A percentile compares a stretch with the other conserved stretches of the same genome.
Evolutionary conservation across 2,113 vertebrate species (phyloP).

Genomic region (Myotis yumanensis): DNA sequence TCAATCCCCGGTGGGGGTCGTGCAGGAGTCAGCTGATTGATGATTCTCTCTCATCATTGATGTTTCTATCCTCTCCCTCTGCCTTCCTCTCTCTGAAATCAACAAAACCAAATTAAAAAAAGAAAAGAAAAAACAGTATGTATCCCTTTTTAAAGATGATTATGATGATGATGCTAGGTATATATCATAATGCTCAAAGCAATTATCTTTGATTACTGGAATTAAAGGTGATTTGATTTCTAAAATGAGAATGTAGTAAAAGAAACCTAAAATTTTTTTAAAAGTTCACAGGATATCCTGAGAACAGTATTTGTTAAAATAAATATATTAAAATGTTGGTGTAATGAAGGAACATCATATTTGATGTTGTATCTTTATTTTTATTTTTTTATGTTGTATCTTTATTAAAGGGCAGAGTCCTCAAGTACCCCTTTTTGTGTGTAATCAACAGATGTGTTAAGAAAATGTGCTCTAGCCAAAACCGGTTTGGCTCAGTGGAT

Average conservation of each 20-base stretch:
- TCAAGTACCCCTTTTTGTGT: neutral
- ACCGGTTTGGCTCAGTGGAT: no score
- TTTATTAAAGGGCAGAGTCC: neutral
- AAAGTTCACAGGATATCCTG: neutral
- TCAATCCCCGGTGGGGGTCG: no score
- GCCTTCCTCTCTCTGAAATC: no score
- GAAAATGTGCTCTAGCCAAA: neutral
- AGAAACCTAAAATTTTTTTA: neutral
- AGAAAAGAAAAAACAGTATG: neutral
- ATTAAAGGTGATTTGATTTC: slow-evolving; percentile 1
- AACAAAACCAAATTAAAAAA: neutral
- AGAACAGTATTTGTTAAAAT: neutral
- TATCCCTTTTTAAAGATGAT: neutral
- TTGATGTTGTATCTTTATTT: neutral
- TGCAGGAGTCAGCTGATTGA: no score
- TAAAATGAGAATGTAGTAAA: slow-evolving; percentile 3
- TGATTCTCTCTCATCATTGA: no score
- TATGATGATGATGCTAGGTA: neutral
- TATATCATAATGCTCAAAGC: neutral
- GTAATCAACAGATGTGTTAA: neutral
- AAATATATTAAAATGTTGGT: neutral
- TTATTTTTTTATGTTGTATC: neutral
- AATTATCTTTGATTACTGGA: neutral
- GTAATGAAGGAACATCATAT: neutral
- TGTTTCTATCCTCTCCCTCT: no score